Base-by-base conservation (phyloP, 2,113 vertebrate species). In the Panthera tigris region DNA sequence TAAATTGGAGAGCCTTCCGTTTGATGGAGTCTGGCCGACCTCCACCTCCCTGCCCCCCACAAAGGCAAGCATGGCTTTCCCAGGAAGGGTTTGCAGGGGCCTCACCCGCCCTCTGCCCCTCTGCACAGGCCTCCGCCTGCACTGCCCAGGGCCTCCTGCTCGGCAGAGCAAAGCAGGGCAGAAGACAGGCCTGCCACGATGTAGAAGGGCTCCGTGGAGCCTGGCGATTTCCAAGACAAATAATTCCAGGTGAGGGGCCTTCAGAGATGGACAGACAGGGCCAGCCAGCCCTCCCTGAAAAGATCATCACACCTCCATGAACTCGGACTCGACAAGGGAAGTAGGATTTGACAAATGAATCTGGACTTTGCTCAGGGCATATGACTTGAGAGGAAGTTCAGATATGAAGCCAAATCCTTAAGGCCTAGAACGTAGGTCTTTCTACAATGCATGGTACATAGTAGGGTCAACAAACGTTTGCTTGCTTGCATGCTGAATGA, bases 1-100 rank as follows among this genome's bases (percentile, higher is more conserved):
- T 84, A 55, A 96, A 76, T 94, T 89, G 78, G 94, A 96, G 95
- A 96, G 97, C 89, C 96, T 98, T 97, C 94, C 66, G 73, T 90
- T 95, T 91, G 78, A 93, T 21, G 29, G 82, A 66, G 79, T 66
- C 82, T 89, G 21, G 1, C 74, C 55, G 45, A 97, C 96, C 96
- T 91, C 95, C 61, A 86, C 95, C 89, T 93, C 88, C 80, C 48
- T 10, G 23, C 74, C 73, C 83, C 4, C 27, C 29, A 10, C 52
- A 65, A 66, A 93, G 0, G 15, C 50, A 79, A 79, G 25, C 15
- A 3, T 31, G 12, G 61, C 39, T 74, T 87, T 80, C 78, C 87
- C 8, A 8, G 39, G 89, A n/a, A 81, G 80, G 27, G 33, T 12
- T 12, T 6, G 18, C 65, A 8, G 36, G 52, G 65, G 1, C 21